Base-by-base conservation (phyloP, 2,888 invertebrate genomes). In the Galeruca laticollis region DNA sequence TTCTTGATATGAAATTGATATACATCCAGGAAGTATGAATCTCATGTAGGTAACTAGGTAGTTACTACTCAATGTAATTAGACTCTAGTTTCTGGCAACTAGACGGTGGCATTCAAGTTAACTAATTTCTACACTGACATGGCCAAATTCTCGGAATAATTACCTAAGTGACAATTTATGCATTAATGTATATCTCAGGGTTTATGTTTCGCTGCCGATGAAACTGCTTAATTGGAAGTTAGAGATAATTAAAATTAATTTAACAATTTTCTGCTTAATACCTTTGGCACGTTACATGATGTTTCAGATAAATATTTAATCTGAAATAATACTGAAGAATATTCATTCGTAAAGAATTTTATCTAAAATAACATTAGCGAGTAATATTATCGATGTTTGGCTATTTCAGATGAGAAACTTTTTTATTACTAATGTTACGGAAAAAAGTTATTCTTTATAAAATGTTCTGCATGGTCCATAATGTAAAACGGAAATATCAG, bases 81-180 rank as follows among this genome's bases (percentile, higher is more conserved):
- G 59, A 52, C 60, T 35, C 57, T 52, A 64, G 63, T 68, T 71
- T 68, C 71, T 35, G 47, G 26, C 68, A 68, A 62, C 64, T 56
- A 60, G 60, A 62, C 51, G 31, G 21, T 51, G 66, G 33, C 64
- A 60, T 63, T 67, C 47, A 59, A 26, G 71, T 51, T 68, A 56
- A 71, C 65, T 60, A 71, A 68, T 71, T 68, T 61, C 52, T 40
- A 65, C 68, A 67, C 35, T 61, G 69, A 73, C 68, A 64, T 31
- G 54, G 51, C 66, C 69, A 67, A 67, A 71, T 73, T 70, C 54
- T 60, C 61, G 59, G 69, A 51, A 66, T 73, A 73, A 73, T 73
- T 69, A 67, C 47, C 51, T 67, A 67, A 69, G 67, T 69, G 71
- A 69, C 73, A 73, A 73, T 73, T 69, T 72, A 70, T 68, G 68